Evolutionary conservation across 2,888 invertebrate species (phyloP), one percentile per base, ranked within the genome.

Genomic region (Amitus sp.): DNA sequence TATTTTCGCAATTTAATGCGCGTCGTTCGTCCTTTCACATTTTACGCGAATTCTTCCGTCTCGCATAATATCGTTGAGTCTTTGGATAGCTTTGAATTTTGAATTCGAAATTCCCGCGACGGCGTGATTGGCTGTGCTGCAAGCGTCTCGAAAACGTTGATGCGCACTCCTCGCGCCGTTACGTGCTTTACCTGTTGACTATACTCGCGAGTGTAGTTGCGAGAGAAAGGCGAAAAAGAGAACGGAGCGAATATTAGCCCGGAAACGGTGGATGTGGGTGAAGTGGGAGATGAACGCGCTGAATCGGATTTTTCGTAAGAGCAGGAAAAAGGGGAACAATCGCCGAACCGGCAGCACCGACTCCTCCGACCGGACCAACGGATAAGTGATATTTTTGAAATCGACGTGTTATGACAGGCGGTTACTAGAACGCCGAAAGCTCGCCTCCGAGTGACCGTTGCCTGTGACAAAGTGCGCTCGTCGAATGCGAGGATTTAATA

Each of bases 51-150:
- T n/a, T n/a, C n/a, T n/a, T n/a, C n/a, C n/a, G n/a, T n/a, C n/a
- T n/a, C n/a, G n/a, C n/a, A n/a, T n/a, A n/a, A n/a, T n/a, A n/a
- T n/a, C n/a, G n/a, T n/a, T n/a, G n/a, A n/a, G n/a, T n/a, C n/a
- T n/a, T n/a, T n/a, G n/a, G n/a, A n/a, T n/a, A n/a, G n/a, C n/a
- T n/a, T n/a, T n/a, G n/a, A n/a, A n/a, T n/a, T n/a, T n/a, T n/a
- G n/a, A n/a, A n/a, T n/a, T n/a, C n/a, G n/a, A n/a, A n/a, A n/a
- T n/a, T n/a, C n/a, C n/a, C n/a, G n/a, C n/a, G n/a, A n/a, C n/a
- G n/a, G 73, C 73, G 73, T 73, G 70, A 51, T 69, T 73, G 71
- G 63, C 69, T 75, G 78, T 75, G 77, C 77, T 77, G 23, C 4
- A 23, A 23, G 3, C 7, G 23, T 23, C 7, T 23, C 23, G 23